phyloP scores from a whole-genome alignment of 2,113 vertebrate species.

The Chlorodrepanis virens region DNA sequence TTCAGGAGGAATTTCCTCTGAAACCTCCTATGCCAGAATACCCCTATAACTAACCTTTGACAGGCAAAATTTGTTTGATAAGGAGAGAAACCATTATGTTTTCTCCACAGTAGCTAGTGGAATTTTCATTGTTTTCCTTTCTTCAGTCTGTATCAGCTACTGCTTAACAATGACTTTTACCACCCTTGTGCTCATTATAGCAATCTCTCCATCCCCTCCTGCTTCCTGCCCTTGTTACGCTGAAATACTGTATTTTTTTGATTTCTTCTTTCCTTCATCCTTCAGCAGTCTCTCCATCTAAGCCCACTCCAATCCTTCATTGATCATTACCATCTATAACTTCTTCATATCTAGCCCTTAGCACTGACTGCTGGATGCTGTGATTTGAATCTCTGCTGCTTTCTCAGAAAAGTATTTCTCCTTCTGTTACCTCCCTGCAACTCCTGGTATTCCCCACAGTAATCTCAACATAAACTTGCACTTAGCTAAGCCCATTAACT shows the following conservation, averaged over 20 bases:
- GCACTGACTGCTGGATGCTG: background rate
- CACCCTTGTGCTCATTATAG: background rate
- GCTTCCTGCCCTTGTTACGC: background rate
- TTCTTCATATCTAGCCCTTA: background rate
- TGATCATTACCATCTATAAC: background rate
- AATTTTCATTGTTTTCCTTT: background rate
- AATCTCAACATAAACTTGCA: background rate
- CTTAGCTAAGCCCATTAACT: background rate
- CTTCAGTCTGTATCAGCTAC: background rate
- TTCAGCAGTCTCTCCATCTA: background rate
- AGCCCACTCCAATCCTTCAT: background rate
- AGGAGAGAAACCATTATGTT: background rate
- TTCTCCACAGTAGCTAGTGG: background rate
- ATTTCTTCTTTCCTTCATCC: background rate
- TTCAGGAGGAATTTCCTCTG: background rate
- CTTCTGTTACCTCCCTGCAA: background rate
- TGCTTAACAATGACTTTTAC: background rate
- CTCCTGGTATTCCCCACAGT: background rate
- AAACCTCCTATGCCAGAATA: background rate
- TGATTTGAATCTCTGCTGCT: background rate
- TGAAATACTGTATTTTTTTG: background rate
- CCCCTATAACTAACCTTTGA: background rate
- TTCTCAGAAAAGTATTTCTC: background rate
- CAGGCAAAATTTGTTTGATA: background rate
- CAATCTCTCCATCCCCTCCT: background rate